Conservation (phyloP, 37 sponge, comb jelly and placozoan genomes). For the Axinella damicornis region DNA sequence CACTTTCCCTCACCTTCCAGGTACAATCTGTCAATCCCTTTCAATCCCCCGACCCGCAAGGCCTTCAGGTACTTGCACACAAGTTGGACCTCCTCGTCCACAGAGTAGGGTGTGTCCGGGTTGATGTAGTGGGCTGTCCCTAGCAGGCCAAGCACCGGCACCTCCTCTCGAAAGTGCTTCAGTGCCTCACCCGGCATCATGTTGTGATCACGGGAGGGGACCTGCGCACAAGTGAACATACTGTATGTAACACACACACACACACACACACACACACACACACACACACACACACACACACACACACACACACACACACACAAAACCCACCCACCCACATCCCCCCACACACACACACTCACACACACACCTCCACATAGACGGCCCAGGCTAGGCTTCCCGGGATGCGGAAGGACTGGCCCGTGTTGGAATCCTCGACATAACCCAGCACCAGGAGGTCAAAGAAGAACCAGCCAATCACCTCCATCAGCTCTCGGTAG, state of each 20-base stretch:
- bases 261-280: no score
- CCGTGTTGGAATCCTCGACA: conserved; percentile 82
- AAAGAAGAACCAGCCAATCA: conserved; percentile 92
- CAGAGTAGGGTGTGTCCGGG: conserved; percentile 43
- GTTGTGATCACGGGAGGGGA: conserved; percentile 22
- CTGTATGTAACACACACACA: no score
- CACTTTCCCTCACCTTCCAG: conserved; percentile 38
- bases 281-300: no score
- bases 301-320: no score
- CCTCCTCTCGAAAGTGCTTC: conserved; percentile 43
- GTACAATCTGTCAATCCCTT: conserved; percentile 65
- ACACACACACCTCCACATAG: conserved; percentile 72
- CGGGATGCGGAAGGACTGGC: conserved; percentile 72
- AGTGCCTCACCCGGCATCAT: conserved; percentile 56
- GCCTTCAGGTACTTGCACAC: conserved; percentile 90
- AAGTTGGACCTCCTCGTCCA: conserved; percentile 77
- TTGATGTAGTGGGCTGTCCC: conserved; percentile 59
- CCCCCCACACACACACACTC: conserved; percentile 57
- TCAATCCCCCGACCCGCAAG: conserved; percentile 10
- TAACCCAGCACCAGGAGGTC: conserved; percentile 84
- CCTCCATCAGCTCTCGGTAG: conserved; percentile 76
- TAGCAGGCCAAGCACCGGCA: conserved; percentile 68
- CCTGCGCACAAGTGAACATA: background rate
- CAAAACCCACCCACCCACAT: no score
- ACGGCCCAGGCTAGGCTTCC: conserved; percentile 78